Conservation (phyloP, 2,797 vertebrate genomes). For the Heteromormyrus szaboi region DNA sequence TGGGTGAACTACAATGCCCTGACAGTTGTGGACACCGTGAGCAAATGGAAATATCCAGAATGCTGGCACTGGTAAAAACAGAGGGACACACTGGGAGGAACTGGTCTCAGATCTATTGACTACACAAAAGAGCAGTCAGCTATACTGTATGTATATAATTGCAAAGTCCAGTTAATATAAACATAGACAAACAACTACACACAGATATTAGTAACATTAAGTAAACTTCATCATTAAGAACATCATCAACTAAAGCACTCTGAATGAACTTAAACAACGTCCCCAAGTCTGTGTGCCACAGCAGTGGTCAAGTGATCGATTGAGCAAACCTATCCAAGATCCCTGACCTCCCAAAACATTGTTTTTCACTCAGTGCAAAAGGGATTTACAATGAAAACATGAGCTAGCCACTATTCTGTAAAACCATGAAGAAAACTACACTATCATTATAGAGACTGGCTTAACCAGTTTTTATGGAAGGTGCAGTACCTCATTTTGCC, state of each 20-base stretch:
- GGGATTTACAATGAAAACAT: neutral
- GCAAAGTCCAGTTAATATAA: neutral
- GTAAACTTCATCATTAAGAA: neutral
- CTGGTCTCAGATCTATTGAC: neutral
- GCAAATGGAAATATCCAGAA: neutral
- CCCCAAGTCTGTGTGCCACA: neutral
- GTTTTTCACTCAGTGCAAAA: neutral
- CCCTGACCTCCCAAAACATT: neutral
- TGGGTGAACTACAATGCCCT: neutral
- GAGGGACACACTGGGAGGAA: neutral
- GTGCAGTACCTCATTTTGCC: conserved; percentile 82
- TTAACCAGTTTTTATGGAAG: neutral
- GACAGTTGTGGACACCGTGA: neutral
- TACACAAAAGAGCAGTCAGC: neutral
- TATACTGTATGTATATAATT: neutral
- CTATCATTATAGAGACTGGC: neutral
- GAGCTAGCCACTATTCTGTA: neutral
- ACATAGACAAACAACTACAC: neutral
- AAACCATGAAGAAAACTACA: neutral
- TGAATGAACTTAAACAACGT: neutral
- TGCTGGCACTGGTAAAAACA: neutral
- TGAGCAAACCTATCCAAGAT: neutral
- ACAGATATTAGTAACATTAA: neutral
- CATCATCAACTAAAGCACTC: neutral
- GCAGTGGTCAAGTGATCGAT: neutral